These are phyloP conservation scores for Ypsolopha sequella DNA, from an alignment of 2,888 invertebrate genomes.

Conservation along the genomic window DNA sequence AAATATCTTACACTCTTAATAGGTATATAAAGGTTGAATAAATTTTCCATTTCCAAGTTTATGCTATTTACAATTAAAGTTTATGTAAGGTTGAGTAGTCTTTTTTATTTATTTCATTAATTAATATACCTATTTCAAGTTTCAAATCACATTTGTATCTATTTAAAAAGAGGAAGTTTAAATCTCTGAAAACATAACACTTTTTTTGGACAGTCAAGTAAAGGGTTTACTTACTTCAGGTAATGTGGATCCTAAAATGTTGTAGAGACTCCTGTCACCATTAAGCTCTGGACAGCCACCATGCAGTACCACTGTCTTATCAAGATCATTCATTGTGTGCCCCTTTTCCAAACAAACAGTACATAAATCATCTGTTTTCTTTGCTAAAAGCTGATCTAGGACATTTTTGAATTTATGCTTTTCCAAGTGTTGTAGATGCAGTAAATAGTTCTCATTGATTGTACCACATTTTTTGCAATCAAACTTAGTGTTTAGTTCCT, in stretches of 20 bases:
- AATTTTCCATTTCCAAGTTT: no score
- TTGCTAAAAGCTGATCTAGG: slow-evolving; percentile 35
- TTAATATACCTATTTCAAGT: no score
- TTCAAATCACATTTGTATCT: no score
- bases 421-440: slow-evolving; percentile 46
- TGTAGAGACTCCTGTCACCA: slow-evolving; percentile 36
- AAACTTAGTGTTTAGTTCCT: slow-evolving; percentile 17
- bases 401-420: slow-evolving; percentile 50
- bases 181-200: no score
- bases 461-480: slow-evolving; percentile 36
- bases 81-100: no score
- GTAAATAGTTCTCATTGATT: slow-evolving; percentile 19
- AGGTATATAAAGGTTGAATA: no score
- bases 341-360: slow-evolving; percentile 39
- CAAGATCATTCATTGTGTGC: slow-evolving; percentile 24
- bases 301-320: slow-evolving; percentile 35
- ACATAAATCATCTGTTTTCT: slow-evolving; percentile 39
- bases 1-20: no score
- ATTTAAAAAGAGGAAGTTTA: no score
- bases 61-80: no score
- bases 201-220: slow-evolving; percentile 1
- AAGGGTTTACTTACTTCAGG: slow-evolving; percentile 41
- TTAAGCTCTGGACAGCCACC: slow-evolving; percentile 45
- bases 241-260: slow-evolving; percentile 34
- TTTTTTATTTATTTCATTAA: no score